Percentiles rank a stretch among this genome's conserved stretches.
phyloP scores from a whole-genome alignment of 2,888 invertebrate genomes.

The Laspeyria flexula region DNA sequence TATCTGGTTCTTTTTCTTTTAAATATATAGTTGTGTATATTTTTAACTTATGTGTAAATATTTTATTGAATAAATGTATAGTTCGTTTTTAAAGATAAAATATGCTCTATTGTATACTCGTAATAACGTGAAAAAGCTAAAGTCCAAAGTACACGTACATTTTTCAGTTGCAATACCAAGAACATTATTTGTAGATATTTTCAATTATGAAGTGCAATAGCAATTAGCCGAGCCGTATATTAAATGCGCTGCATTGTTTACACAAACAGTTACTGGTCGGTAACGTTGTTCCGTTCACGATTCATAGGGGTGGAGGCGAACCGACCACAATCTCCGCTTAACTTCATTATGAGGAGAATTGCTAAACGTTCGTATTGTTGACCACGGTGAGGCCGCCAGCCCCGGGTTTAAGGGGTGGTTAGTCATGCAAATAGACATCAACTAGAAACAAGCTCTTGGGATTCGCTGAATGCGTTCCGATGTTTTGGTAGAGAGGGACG shows the following conservation, averaged over 20 bases:
- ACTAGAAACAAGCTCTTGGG: slow-evolving; percentile 63
- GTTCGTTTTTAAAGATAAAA: too few relatives aligned
- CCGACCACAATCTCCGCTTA: slow-evolving; percentile 76
- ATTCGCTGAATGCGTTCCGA: slow-evolving; percentile 51
- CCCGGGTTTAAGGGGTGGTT: slow-evolving; percentile 66
- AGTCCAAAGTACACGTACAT: too few relatives aligned
- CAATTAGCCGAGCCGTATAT: slow-evolving; percentile 21
- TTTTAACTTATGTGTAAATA: too few relatives aligned
- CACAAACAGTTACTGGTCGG: slow-evolving; percentile 48
- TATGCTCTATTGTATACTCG: too few relatives aligned
- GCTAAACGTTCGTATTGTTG: slow-evolving; percentile 82
- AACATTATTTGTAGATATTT: not conserved
- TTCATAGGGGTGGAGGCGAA: slow-evolving; percentile 60
- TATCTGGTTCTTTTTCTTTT: too few relatives aligned
- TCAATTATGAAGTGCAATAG: slow-evolving; percentile 17
- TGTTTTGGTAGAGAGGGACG: slow-evolving; percentile 38
- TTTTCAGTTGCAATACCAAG: not conserved
- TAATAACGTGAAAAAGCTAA: too few relatives aligned
- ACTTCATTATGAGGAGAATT: slow-evolving; percentile 82
- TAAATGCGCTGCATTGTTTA: slow-evolving; percentile 37
- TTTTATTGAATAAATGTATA: too few relatives aligned
- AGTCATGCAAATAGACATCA: slow-evolving; percentile 79
- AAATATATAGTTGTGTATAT: too few relatives aligned
- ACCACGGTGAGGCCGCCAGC: slow-evolving; percentile 54
- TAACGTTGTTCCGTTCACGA: slow-evolving; percentile 54